Percentiles rank a stretch among this genome's conserved stretches.
These are phyloP conservation scores for Elaphurus davidianus DNA, from an alignment of 2,113 vertebrate genomes.

Conservation along the genomic window DNA sequence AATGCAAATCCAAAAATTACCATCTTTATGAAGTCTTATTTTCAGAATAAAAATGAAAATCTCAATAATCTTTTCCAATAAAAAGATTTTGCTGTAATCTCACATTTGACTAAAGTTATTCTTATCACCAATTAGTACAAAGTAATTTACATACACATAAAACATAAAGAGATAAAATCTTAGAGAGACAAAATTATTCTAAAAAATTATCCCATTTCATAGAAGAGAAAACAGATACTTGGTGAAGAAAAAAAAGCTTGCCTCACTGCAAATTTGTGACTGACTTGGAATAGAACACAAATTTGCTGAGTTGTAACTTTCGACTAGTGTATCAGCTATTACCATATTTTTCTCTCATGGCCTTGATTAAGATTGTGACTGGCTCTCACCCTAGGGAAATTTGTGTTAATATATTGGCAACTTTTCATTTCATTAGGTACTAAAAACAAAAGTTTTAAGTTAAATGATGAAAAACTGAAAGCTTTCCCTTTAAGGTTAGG, in stretches of 20 bases:
- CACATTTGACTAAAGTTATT: conserved; percentile 47
- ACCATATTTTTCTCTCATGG: not conserved
- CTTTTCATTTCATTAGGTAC: not conserved
- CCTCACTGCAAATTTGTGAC: not conserved
- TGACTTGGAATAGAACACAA: not conserved
- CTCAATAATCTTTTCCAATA: conserved; percentile 61
- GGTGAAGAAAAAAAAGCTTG: not conserved
- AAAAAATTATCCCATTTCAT: not conserved
- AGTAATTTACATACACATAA: conserved; percentile 40
- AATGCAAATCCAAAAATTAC: conserved; percentile 54
- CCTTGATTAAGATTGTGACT: not conserved
- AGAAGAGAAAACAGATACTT: conserved; percentile 20
- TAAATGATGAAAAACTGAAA: not conserved
- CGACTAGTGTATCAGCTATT: not conserved
- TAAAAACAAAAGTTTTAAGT: not conserved
- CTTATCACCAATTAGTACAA: conserved; percentile 48
- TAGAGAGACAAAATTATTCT: not conserved
- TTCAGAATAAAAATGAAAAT: conserved; percentile 63
- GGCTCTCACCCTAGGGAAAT: not conserved
- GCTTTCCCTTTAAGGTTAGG: not conserved
- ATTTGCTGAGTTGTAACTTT: not conserved
- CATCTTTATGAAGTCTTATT: conserved; percentile 52
- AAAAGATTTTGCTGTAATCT: conserved; percentile 53
- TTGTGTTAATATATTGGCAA: not conserved
- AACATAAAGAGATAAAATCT: not conserved